Evolutionary conservation across 1,140 invertebrate species (phyloP).

Genomic region (Zaprionus davidi): DNA sequence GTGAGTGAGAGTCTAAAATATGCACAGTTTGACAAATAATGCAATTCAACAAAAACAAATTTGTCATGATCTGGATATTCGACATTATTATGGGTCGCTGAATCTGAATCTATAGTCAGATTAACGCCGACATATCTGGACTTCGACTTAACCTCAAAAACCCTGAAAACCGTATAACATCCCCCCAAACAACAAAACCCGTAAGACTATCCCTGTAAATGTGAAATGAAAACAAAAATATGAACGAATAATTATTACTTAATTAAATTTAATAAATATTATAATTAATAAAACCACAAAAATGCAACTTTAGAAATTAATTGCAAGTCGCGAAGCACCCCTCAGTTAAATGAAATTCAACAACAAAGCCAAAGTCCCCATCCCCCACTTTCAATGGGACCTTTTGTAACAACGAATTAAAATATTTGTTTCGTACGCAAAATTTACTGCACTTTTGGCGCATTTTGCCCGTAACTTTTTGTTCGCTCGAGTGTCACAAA

Average conservation of each 20-base stretch:
- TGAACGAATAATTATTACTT: neutral
- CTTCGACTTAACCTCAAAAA: too few relatives aligned
- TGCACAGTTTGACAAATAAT: neutral
- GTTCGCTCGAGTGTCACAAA: slow-evolving; percentile 49
- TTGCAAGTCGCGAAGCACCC: slow-evolving; percentile 53
- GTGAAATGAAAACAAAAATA: neutral
- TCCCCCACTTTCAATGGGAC: slow-evolving; percentile 2
- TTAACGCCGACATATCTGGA: too few relatives aligned
- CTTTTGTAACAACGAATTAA: slow-evolving; percentile 28
- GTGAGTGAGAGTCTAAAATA: too few relatives aligned
- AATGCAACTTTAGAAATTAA: slow-evolving; percentile 74
- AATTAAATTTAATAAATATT: neutral
- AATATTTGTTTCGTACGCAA: slow-evolving; percentile 46
- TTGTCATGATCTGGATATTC: too few relatives aligned
- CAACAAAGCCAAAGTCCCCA: slow-evolving; percentile 5
- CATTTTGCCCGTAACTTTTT: slow-evolving; percentile 44
- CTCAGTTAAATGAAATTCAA: slow-evolving; percentile 5
- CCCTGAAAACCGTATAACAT: too few relatives aligned
- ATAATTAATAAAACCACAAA: slow-evolving; percentile 68
- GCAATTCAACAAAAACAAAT: too few relatives aligned
- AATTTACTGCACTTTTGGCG: slow-evolving; percentile 49
- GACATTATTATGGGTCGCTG: too few relatives aligned
- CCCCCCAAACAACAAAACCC: too few relatives aligned
- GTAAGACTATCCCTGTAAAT: neutral
- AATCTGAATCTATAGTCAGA: too few relatives aligned